phyloP scores from a whole-genome alignment of 23 tunicate genomes.

The Diplosoma virens region DNA sequence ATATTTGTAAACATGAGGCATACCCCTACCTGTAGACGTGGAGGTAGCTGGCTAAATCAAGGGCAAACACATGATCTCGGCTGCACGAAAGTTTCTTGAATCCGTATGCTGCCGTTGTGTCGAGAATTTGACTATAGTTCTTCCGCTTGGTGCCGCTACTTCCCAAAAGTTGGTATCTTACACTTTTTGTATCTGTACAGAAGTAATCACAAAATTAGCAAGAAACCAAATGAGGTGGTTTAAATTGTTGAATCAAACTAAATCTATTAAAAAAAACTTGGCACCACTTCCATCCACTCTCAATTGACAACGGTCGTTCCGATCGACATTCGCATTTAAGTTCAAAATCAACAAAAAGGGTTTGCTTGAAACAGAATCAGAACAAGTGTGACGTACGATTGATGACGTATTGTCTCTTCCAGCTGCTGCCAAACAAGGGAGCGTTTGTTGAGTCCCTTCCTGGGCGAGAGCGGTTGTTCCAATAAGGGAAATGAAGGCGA shows the following conservation, averaged over 20 bases:
- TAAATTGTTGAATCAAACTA: too few species aligned
- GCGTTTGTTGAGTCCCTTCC: neutral
- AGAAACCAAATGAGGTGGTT: too few species aligned
- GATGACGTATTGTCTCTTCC: constrained; percentile 74
- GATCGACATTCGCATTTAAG: too few species aligned
- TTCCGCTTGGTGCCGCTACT: constrained; percentile 45
- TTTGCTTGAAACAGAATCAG: too few species aligned
- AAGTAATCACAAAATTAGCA: too few species aligned
- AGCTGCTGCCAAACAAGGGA: constrained; percentile 31
- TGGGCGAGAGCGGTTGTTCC: constrained; percentile 28
- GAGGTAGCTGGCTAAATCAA: constrained; percentile 59
- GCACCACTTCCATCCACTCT: too few species aligned
- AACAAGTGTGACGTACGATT: constrained; percentile 63
- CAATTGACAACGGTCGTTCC: too few species aligned
- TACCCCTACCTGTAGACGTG: constrained; percentile 86
- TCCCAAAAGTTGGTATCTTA: constrained; percentile 65
- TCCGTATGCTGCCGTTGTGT: constrained; percentile 65
- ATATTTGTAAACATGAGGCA: too few species aligned
- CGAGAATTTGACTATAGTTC: constrained; percentile 24
- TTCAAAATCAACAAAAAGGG: too few species aligned
- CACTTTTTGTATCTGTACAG: constrained; percentile 61
- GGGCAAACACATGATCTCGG: constrained; percentile 86
- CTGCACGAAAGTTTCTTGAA: constrained; percentile 76
- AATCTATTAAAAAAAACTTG: too few species aligned
- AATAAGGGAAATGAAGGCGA: constrained; percentile 45